Evolutionary conservation across 2,888 invertebrate genomes (phyloP).

Genomic region (Lottia gigantea): DNA sequence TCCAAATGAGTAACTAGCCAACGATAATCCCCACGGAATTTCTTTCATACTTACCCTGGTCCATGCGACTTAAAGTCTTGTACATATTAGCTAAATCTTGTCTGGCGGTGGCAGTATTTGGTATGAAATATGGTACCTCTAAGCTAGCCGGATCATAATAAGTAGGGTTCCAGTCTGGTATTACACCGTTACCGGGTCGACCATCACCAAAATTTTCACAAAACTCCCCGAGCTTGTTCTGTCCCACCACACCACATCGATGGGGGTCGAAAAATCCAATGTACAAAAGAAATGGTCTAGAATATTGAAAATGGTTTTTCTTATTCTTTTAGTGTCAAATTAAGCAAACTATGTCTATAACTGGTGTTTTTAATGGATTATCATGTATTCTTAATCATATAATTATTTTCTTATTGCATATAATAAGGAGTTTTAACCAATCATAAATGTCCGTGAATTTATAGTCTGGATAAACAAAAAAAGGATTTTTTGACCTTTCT

Average conservation of each 20-base stretch:
- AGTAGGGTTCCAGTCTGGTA: slow-evolving; percentile 89
- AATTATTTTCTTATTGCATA: too few relatives aligned
- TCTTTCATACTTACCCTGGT: slow-evolving; percentile 78
- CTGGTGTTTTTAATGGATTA: too few relatives aligned
- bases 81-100: slow-evolving; percentile 89
- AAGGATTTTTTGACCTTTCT: too few relatives aligned
- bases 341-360: too few relatives aligned
- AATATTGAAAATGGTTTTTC: slow-evolving; percentile 16
- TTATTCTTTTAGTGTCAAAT: too few relatives aligned
- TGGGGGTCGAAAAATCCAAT: slow-evolving; percentile 93
- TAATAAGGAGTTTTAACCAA: too few relatives aligned
- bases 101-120: slow-evolving; percentile 83
- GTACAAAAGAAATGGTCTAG: slow-evolving; percentile 78
- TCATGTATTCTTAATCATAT: too few relatives aligned
- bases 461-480: too few relatives aligned
- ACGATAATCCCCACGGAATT: too few relatives aligned
- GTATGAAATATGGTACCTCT: slow-evolving; percentile 80
- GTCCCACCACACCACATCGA: slow-evolving; percentile 77
- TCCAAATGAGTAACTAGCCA: too few relatives aligned
- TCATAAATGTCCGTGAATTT: too few relatives aligned
- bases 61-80: slow-evolving; percentile 87
- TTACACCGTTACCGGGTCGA: slow-evolving; percentile 81
- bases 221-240: slow-evolving; percentile 77
- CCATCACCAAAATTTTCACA: slow-evolving; percentile 92
- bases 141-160: slow-evolving; percentile 87